A percentile compares a stretch with the other conserved stretches of the same genome.
Evolutionary conservation across 2,113 vertebrate species (phyloP).

Genomic region (Xiphias gladius): DNA sequence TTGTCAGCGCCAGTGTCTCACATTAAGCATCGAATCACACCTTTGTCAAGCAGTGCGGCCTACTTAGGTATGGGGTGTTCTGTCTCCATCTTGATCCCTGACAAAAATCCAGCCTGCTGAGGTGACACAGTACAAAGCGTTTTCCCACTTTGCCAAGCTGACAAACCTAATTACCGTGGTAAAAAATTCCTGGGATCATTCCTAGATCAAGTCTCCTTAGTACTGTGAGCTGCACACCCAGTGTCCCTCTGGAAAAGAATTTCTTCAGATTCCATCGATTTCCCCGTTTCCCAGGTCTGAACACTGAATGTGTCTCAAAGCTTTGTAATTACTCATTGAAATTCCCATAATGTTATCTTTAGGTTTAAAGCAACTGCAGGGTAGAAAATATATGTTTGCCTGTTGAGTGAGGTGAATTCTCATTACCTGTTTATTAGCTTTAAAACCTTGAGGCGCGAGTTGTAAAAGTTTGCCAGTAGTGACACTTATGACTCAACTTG

Average conservation of each 20-base stretch:
- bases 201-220: slow-evolving; percentile 76
- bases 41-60: slow-evolving; percentile 59
- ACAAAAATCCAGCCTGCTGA: slow-evolving; percentile 75
- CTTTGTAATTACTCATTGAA: slow-evolving; percentile 42
- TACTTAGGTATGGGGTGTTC: slow-evolving; percentile 54
- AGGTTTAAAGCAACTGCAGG: slow-evolving; percentile 9
- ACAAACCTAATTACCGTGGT: slow-evolving; percentile 75
- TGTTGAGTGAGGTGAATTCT: slow-evolving; percentile 43
- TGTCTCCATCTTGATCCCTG: slow-evolving; percentile 71
- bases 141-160: slow-evolving; percentile 76
- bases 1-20: slow-evolving; percentile 60
- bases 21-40: slow-evolving; percentile 64
- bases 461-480: slow-evolving; percentile 41
- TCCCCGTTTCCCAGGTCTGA: slow-evolving; percentile 60
- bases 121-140: slow-evolving; percentile 78
- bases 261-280: slow-evolving; percentile 54
- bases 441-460: slow-evolving; percentile 18
- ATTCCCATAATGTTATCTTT: slow-evolving; percentile 44
- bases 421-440: slow-evolving; percentile 44
- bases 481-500: slow-evolving; percentile 45
- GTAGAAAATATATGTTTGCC: slow-evolving; percentile 34
- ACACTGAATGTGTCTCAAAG: slow-evolving; percentile 49
- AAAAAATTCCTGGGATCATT: slow-evolving; percentile 74
- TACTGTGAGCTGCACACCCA: slow-evolving; percentile 50
- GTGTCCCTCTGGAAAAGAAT: slow-evolving; percentile 63